A percentile compares a stretch with the other conserved stretches of the same genome.
phyloP scores from a whole-genome alignment of 2,888 invertebrate species.

The Agapostemon virescens region DNA sequence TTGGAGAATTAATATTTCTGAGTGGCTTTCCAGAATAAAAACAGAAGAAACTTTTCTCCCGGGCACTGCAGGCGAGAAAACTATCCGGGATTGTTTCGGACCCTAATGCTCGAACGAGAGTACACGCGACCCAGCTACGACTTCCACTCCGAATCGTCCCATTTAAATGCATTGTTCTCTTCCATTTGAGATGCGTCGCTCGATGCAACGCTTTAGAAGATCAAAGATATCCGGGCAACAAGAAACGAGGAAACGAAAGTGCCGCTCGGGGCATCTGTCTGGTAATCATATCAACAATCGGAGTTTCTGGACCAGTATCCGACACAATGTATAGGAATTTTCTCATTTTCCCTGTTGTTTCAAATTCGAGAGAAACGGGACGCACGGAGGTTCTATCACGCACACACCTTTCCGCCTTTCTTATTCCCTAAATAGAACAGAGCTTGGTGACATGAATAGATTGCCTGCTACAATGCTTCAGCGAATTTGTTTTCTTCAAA shows the following conservation, averaged over 20 bases:
- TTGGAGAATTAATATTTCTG: slow-evolving; percentile 44
- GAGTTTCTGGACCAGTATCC: slow-evolving; percentile 34
- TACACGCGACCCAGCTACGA: slow-evolving; percentile 47
- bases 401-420: background rate
- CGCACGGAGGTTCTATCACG: background rate
- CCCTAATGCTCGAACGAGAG: slow-evolving; percentile 37
- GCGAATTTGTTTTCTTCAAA: background rate
- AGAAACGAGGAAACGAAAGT: slow-evolving; percentile 53
- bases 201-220: slow-evolving; percentile 57
- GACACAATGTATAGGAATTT: slow-evolving; percentile 31
- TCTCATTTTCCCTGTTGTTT: background rate
- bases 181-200: slow-evolving; percentile 57
- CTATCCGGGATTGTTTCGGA: slow-evolving; percentile 50
- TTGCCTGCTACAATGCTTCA: background rate
- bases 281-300: slow-evolving; percentile 54
- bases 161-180: slow-evolving; percentile 60
- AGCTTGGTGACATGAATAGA: background rate
- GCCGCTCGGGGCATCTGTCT: slow-evolving; percentile 51
- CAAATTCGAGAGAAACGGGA: background rate
- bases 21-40: slow-evolving; percentile 38
- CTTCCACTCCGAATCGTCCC: slow-evolving; percentile 53
- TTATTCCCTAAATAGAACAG: background rate
- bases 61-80: slow-evolving; percentile 26
- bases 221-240: slow-evolving; percentile 50
- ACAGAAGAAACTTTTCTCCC: background rate